Conservation (phyloP, 2,113 vertebrate genomes). For the Takifugu flavidus region DNA sequence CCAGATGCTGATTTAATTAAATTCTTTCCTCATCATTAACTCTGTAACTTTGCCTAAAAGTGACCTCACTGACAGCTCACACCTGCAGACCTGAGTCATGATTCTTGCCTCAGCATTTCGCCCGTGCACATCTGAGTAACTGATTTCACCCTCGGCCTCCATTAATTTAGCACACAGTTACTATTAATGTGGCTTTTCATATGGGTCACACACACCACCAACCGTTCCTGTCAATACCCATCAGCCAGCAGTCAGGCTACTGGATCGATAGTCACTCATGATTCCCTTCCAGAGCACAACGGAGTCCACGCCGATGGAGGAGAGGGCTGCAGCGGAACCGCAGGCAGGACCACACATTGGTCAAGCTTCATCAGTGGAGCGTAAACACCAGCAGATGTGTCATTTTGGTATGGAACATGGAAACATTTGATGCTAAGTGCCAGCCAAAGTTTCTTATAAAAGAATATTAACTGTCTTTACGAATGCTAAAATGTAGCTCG, state of each 20-base stretch:
- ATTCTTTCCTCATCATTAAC: neutral
- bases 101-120: neutral
- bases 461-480: no score
- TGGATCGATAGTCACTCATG: slow-evolving; percentile 23
- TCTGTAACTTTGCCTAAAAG: neutral
- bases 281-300: slow-evolving; percentile 14
- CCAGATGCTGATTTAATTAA: slow-evolving; percentile 9
- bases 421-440: no score
- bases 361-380: slow-evolving; percentile 8
- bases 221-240: slow-evolving; percentile 51
- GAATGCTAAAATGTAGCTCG: no score
- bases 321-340: neutral
- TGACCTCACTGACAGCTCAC: slow-evolving; percentile 13
- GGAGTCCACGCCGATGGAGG: slow-evolving; percentile 13
- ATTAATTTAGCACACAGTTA: slow-evolving; percentile 14
- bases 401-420: neutral
- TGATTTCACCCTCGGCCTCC: slow-evolving; percentile 15
- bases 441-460: no score
- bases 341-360: slow-evolving; percentile 21
- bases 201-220: slow-evolving; percentile 56
- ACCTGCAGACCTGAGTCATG: slow-evolving; percentile 28
- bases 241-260: slow-evolving; percentile 15
- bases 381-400: neutral
- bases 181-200: slow-evolving; percentile 28
- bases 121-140: neutral